Evolutionary conservation across 2,113 vertebrate species (phyloP).

Genomic region (Gymnarchus niloticus): DNA sequence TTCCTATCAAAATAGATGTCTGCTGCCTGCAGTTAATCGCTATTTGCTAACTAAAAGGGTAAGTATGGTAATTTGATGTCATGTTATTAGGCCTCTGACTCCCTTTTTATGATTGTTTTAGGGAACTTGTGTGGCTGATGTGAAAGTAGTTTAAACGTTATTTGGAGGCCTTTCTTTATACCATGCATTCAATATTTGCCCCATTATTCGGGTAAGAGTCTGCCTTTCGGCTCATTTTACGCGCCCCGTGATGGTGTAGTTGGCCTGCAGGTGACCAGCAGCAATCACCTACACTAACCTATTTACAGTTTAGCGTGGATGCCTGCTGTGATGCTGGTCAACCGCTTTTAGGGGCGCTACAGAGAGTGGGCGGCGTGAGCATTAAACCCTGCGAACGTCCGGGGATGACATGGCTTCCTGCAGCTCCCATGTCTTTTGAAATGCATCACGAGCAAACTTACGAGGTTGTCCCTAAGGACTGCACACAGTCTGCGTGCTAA

Average conservation of each 20-base stretch:
- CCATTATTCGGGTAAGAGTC: background rate
- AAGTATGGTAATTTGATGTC: constrained; percentile 7
- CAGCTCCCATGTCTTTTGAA: background rate
- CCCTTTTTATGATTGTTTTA: background rate
- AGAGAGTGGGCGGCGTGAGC: background rate
- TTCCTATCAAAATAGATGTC: constrained; percentile 9
- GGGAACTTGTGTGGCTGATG: no score
- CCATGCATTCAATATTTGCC: background rate
- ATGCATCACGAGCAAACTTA: background rate
- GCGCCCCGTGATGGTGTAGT: background rate
- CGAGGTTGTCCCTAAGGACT: no score
- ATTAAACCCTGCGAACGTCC: no score
- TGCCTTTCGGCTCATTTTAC: background rate
- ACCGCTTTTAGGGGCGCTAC: background rate
- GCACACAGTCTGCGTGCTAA: background rate
- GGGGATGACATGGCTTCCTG: no score
- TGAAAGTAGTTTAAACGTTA: background rate
- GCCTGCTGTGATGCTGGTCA: background rate
- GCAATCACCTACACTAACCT: background rate
- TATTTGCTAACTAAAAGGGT: background rate
- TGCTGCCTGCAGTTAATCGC: background rate
- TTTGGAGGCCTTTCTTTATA: background rate
- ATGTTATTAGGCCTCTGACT: background rate
- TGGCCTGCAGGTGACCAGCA: background rate
- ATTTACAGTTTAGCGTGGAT: background rate